phyloP scores from a whole-genome alignment of 2,888 invertebrate species.

The Microctonus aethiopoides region DNA sequence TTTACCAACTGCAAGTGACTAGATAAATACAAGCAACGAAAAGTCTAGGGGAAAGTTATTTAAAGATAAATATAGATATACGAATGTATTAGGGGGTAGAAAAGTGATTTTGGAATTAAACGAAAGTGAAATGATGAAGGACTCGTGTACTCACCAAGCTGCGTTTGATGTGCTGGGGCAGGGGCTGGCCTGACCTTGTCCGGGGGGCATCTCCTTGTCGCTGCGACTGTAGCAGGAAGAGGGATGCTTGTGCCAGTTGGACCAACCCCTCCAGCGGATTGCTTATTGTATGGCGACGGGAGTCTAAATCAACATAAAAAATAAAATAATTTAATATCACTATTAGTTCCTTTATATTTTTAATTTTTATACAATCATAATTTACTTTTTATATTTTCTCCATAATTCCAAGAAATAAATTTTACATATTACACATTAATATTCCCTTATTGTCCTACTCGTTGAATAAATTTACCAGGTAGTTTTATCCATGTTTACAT shows the following conservation, averaged over 20 bases:
- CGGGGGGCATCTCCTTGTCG: slow-evolving; percentile 80
- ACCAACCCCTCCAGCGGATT: slow-evolving; percentile 70
- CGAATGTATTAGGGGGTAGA: background rate
- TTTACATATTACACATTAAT: background rate
- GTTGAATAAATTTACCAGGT: background rate
- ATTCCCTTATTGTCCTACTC: background rate
- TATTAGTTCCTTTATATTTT: background rate
- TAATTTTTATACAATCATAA: slow-evolving; percentile 5
- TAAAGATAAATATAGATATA: background rate
- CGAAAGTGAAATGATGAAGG: slow-evolving; percentile 20
- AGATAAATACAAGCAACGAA: slow-evolving; percentile 6
- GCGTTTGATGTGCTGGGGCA: slow-evolving; percentile 69
- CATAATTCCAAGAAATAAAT: background rate
- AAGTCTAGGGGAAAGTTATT: background rate
- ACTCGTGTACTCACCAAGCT: slow-evolving; percentile 56
- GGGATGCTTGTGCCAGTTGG: slow-evolving; percentile 81
- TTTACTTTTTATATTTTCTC: background rate
- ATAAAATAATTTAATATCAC: slow-evolving; percentile 2
- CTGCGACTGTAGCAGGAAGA: slow-evolving; percentile 81
- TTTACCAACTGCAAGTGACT: slow-evolving; percentile 7
- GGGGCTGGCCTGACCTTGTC: slow-evolving; percentile 83
- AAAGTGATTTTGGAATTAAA: background rate
- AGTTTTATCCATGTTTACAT: background rate
- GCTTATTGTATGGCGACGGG: slow-evolving; percentile 64
- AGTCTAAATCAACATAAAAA: slow-evolving; percentile 53